These are phyloP conservation scores for Pseudorectes ferrugineus DNA, from an alignment of 2,113 vertebrate species.

Conservation along the genomic window DNA sequence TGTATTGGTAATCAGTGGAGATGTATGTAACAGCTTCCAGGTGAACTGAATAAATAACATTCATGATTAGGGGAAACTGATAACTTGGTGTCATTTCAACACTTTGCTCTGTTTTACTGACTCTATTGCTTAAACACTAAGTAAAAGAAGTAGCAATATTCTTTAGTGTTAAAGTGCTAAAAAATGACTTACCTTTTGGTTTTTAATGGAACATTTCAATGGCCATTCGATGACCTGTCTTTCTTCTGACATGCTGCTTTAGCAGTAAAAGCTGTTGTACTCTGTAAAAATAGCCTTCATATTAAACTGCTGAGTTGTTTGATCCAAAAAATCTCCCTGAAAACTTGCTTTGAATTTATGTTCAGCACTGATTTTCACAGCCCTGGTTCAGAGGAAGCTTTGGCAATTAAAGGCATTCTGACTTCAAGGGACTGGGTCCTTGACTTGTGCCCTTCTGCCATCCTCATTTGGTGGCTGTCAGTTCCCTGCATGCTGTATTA, in stretches of 20 bases:
- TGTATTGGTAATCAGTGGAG: background rate
- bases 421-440: background rate
- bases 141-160: background rate
- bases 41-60: background rate
- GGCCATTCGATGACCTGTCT: background rate
- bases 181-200: background rate
- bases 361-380: slow-evolving; percentile 1
- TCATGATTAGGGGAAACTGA: background rate
- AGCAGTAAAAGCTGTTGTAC: background rate
- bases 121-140: background rate
- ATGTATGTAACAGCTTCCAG: background rate
- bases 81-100: background rate
- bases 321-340: background rate
- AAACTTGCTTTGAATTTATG: background rate
- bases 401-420: background rate
- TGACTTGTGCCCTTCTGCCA: background rate
- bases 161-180: background rate
- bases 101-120: background rate
- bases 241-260: background rate
- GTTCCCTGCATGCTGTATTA: background rate
- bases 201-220: background rate
- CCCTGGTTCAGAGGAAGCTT: background rate
- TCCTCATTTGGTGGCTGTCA: background rate
- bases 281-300: background rate
- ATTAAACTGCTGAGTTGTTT: background rate